These are phyloP conservation scores for Palythoa grandis DNA, from an alignment of 92 coral and sea anemone genomes.

Conservation along the genomic window DNA sequence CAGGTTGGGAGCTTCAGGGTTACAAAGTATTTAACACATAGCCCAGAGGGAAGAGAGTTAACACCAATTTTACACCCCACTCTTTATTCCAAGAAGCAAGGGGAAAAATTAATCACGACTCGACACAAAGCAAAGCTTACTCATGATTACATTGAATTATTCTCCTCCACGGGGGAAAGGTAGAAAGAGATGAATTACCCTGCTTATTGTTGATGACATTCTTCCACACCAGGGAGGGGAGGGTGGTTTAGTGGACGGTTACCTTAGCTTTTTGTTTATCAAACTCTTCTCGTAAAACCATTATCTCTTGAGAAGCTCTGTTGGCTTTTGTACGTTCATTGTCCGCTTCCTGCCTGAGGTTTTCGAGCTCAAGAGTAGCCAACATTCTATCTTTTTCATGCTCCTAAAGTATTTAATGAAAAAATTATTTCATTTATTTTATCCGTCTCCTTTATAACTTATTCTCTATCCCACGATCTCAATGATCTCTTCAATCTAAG, in stretches of 20 bases:
- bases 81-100: too few relatives aligned
- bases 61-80: too few relatives aligned
- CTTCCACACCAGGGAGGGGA: background rate
- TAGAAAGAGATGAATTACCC: background rate
- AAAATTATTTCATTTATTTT: background rate
- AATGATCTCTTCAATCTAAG: too few relatives aligned
- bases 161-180: background rate
- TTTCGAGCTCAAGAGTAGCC: constrained; percentile 50
- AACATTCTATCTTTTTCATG: constrained; percentile 54
- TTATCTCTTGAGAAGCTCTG: constrained; percentile 61
- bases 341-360: constrained; percentile 55
- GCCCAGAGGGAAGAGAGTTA: too few relatives aligned
- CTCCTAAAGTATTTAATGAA: constrained; percentile 33
- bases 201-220: background rate
- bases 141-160: background rate
- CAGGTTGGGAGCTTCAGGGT: too few relatives aligned
- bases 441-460: background rate
- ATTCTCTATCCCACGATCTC: too few relatives aligned
- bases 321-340: constrained; percentile 62
- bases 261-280: constrained; percentile 56
- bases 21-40: too few relatives aligned
- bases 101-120: too few relatives aligned
- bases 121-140: too few relatives aligned
- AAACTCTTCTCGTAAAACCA: constrained; percentile 38
- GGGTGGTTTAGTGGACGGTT: background rate